Evolutionary conservation across 2,113 vertebrate species (phyloP).

Genomic region (Gambusia holbrooki): DNA sequence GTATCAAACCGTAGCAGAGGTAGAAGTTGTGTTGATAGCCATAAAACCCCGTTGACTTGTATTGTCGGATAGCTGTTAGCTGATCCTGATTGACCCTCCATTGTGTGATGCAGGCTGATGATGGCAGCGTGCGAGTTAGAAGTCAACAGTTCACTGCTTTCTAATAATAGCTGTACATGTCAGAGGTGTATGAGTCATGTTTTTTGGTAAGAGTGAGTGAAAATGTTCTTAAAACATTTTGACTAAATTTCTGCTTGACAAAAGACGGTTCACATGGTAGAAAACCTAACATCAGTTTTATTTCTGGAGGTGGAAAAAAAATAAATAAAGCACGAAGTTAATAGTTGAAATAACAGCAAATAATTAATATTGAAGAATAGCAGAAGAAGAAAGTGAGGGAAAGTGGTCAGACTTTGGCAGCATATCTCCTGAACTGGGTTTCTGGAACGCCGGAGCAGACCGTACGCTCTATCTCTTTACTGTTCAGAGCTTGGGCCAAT

Average conservation of each 20-base stretch:
- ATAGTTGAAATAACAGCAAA: no score
- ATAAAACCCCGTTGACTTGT: conserved; percentile 36
- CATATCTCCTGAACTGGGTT: no score
- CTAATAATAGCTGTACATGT: conserved; percentile 37
- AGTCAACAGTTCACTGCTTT: neutral
- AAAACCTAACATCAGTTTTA: no score
- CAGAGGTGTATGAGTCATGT: conserved; percentile 21
- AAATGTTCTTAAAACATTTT: neutral
- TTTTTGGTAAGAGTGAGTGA: neutral
- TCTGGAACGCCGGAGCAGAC: no score
- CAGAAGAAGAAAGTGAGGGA: no score
- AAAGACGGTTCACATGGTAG: neutral
- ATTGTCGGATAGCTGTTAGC: conserved; percentile 48
- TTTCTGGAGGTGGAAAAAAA: no score
- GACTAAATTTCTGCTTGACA: neutral
- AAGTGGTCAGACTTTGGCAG: no score
- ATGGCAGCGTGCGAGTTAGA: conserved; percentile 42
- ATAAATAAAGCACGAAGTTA: no score
- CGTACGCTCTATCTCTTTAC: no score
- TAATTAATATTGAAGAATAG: no score
- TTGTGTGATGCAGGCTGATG: conserved; percentile 31
- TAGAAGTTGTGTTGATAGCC: conserved; percentile 32
- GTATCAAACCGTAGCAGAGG: conserved; percentile 50
- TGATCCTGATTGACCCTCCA: conserved; percentile 46
- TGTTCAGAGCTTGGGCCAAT: no score